A percentile compares a stretch with the other conserved stretches of the same genome.
phyloP scores from a whole-genome alignment of 2,797 vertebrate genomes.

The Sciurus carolinensis region DNA sequence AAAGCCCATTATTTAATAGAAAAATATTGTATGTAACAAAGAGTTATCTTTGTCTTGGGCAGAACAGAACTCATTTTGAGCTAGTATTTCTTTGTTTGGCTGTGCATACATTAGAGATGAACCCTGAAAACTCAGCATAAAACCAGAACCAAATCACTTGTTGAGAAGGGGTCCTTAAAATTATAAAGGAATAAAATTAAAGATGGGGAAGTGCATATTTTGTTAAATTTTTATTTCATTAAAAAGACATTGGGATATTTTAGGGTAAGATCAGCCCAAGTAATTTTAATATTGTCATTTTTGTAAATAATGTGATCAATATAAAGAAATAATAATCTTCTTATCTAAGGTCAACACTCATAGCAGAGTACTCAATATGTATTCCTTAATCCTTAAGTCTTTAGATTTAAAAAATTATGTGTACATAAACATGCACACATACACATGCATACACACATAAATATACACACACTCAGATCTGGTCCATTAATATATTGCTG shows the following conservation, averaged over 20 bases:
- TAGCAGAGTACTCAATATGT: not conserved
- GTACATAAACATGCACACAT: not conserved
- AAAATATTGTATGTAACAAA: conserved; percentile 78
- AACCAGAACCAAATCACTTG: conserved; percentile 30
- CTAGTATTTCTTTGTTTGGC: conserved; percentile 80
- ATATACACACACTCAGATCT: not conserved
- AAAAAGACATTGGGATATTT: conserved; percentile 62
- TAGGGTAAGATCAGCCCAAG: not conserved
- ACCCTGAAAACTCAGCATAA: conserved; percentile 69
- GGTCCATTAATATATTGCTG: not conserved
- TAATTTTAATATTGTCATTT: conserved; percentile 73
- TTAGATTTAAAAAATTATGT: conserved; percentile 18
- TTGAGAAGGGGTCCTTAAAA: not conserved
- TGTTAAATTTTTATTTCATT: conserved; percentile 73
- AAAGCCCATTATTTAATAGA: conserved; percentile 81
- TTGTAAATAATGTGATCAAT: conserved; percentile 51
- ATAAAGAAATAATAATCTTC: conserved; percentile 48
- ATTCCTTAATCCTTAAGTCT: conserved; percentile 17
- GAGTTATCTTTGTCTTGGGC: conserved; percentile 85
- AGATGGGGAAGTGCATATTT: conserved; percentile 17
- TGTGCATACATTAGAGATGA: conserved; percentile 74
- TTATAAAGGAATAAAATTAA: conserved; percentile 61
- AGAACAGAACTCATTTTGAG: conserved; percentile 77
- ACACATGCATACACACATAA: not conserved
- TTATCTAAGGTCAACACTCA: conserved; percentile 36